Conservation (phyloP, 2,888 invertebrate genomes). For the Norana najaformis region DNA sequence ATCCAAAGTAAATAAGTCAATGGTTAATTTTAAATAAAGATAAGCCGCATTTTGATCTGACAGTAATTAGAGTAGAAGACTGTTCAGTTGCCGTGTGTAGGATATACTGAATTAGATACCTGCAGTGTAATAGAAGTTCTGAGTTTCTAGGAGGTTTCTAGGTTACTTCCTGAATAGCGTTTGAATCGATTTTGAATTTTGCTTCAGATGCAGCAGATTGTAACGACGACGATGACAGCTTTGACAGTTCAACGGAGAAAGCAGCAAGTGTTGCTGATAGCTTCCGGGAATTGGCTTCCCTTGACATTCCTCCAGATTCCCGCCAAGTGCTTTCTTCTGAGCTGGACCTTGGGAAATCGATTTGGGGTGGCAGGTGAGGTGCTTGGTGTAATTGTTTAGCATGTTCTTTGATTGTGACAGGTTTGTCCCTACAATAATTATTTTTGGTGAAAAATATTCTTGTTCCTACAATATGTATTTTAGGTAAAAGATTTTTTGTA, state of each 20-base stretch:
- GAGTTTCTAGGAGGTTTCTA: not conserved
- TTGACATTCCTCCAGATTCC: not conserved
- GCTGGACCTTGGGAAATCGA: constrained; percentile 26
- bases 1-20: too few relatives aligned
- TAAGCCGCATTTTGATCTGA: too few relatives aligned
- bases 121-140: too few relatives aligned
- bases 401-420: not conserved
- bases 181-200: not conserved
- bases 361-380: constrained; percentile 19
- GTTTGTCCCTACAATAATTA: not conserved
- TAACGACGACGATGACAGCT: constrained; percentile 16
- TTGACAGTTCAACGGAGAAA: not conserved
- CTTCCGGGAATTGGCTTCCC: not conserved
- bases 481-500: not conserved
- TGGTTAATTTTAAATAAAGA: too few relatives aligned
- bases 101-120: too few relatives aligned
- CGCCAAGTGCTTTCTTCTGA: not conserved
- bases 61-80: too few relatives aligned
- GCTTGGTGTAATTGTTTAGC: not conserved
- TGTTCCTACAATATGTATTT: not conserved
- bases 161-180: not conserved
- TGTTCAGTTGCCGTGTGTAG: too few relatives aligned
- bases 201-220: constrained; percentile 13
- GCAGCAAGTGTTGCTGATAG: not conserved
- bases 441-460: not conserved